Conservation (phyloP, 1,140 invertebrate species). For the Luehdorfia chinensis region DNA sequence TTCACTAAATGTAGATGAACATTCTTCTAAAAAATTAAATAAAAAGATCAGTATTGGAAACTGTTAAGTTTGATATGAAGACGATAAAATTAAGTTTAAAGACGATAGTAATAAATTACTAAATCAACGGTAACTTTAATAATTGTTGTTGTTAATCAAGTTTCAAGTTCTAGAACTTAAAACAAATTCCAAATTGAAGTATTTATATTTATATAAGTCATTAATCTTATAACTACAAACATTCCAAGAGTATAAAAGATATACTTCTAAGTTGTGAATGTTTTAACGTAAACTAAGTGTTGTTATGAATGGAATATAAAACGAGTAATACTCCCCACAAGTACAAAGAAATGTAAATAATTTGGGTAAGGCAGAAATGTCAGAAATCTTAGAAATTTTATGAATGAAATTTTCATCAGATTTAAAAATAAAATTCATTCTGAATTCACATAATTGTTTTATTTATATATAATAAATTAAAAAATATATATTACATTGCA, state of each 20-base stretch:
- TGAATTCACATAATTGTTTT: constrained; percentile 2
- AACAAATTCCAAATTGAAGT: too few relatives aligned
- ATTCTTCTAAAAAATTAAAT: constrained; percentile 49
- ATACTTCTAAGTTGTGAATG: constrained; percentile 47
- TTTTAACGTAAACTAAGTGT: constrained; percentile 1
- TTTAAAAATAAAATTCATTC: constrained; percentile 11
- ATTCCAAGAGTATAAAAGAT: constrained; percentile 45
- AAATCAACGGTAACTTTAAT: too few relatives aligned
- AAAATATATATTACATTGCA: constrained; percentile 1
- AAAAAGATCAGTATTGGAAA: constrained; percentile 28
- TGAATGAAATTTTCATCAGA: constrained; percentile 3
- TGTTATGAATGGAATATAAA: neutral
- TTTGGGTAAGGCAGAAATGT: constrained; percentile 5
- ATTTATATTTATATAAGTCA: too few relatives aligned
- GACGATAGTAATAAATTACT: too few relatives aligned
- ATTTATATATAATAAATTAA: neutral
- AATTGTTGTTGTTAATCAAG: neutral
- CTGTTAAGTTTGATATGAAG: constrained; percentile 13
- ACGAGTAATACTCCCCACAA: neutral
- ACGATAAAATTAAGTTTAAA: neutral
- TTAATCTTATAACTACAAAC: too few relatives aligned
- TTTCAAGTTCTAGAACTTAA: too few relatives aligned
- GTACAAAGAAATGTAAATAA: constrained; percentile 12
- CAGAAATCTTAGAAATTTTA: constrained; percentile 18
- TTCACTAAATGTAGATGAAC: constrained; percentile 65